These are phyloP conservation scores for Heliocidaris erythrogramma DNA, from an alignment of 35 echinoderm and acorn worm genomes.

Conservation along the genomic window DNA sequence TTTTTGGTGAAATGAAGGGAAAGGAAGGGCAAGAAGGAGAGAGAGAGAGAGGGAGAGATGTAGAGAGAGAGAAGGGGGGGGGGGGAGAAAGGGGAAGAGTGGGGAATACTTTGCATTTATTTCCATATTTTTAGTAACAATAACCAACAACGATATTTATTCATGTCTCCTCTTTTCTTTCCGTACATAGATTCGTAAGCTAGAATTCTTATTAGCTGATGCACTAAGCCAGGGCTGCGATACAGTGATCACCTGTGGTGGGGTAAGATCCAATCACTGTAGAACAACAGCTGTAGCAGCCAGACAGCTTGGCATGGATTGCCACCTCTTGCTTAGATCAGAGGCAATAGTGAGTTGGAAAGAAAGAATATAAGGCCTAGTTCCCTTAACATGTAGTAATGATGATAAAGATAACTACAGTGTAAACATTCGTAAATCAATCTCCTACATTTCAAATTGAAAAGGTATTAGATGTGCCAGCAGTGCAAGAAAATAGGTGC, in stretches of 20 bases:
- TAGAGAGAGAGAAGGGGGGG: too few species aligned
- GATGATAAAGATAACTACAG: too few species aligned
- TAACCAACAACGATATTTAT: too few species aligned
- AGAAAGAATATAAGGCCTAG: too few species aligned
- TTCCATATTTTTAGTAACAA: neutral
- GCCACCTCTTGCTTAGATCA: slow-evolving; percentile 42
- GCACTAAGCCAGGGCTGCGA: slow-evolving; percentile 65
- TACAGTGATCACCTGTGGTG: slow-evolving; percentile 82
- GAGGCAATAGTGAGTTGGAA: neutral
- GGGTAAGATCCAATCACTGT: slow-evolving; percentile 85
- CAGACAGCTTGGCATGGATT: slow-evolving; percentile 51
- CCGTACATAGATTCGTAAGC: slow-evolving; percentile 73
- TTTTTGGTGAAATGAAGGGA: too few species aligned
- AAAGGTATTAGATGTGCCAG: too few species aligned
- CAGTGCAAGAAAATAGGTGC: too few species aligned
- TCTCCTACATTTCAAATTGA: too few species aligned
- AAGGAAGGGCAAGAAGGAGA: too few species aligned
- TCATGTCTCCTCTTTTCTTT: neutral
- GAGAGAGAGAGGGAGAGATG: too few species aligned
- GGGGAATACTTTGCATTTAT: neutral
- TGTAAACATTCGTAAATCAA: too few species aligned
- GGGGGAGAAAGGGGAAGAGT: neutral
- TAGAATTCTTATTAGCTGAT: slow-evolving; percentile 93
- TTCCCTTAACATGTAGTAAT: too few species aligned
- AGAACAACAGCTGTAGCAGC: slow-evolving; percentile 64